Evolutionary conservation across 2,113 vertebrate genomes (phyloP), one percentile per base, ranked within the genome.

Genomic region (Oophaga pumilio): DNA sequence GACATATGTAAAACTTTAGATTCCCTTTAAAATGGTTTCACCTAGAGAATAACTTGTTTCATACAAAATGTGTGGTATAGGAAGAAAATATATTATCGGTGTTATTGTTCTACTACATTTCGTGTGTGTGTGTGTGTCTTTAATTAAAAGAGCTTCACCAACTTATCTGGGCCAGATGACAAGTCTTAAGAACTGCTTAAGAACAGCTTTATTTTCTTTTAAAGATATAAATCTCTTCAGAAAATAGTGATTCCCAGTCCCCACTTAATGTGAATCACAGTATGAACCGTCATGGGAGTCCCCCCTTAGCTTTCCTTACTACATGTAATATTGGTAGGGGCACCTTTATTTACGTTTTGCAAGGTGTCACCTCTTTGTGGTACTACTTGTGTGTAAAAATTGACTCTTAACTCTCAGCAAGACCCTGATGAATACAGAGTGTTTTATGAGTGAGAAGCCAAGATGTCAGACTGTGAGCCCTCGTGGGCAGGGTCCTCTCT

Each of bases 191-290:
- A 64, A 60, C 28, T 33, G 28, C 78, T 49, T 20, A 81, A 64
- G 43, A 52, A 76, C 74, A 76, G 76, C 12, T 77, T 77, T 77
- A 49, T 77, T 24, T 77, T 77, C 22, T 77, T 53, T 77, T 77
- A 7, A 77, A 77, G n/a, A 12, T 10, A 53, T 53, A 33, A 24
- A 77, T 77, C 22, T 76, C 20, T 74, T 11, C 8, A n/a, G 20
- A 76, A 76, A 76, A 50, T 22, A 22, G 73, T 76, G 18, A 76
- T 4, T 50, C 8, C 8, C 2, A n/a, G 18, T 59, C 53, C 24
- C 24, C 24, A 79, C 15, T n/a, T n/a, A 24, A 11, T 24, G 52
- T 15, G 26, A 13, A 78, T 43, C 22, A 56, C 2, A 78, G 52
- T 24, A 78, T 17, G 52, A 78, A 13, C 52, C 57, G 76, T 59